Conservation (phyloP, 2,888 invertebrate species). For the Ichneumoninae sp. region DNA sequence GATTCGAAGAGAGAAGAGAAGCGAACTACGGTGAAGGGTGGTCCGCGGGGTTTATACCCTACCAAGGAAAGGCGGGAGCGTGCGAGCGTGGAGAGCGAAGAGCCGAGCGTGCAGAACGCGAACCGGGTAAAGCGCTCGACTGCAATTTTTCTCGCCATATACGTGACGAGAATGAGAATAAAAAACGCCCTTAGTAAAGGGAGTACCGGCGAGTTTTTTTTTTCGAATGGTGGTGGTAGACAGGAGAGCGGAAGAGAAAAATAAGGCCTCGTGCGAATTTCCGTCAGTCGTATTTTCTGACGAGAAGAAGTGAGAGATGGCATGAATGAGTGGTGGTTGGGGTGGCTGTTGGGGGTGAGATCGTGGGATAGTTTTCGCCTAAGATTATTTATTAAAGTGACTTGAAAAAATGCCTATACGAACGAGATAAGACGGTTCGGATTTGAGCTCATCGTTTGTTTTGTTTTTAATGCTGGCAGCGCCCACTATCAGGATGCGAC, state of each 20-base stretch:
- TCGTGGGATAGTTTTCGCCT: conserved; percentile 77
- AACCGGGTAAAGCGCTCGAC: conserved; percentile 84
- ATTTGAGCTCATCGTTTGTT: conserved; percentile 33
- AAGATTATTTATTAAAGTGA: conserved; percentile 52
- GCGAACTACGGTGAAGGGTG: conserved; percentile 31
- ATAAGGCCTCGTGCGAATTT: conserved; percentile 67
- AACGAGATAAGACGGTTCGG: conserved; percentile 16
- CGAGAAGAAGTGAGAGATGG: conserved; percentile 51
- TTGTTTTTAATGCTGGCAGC: conserved; percentile 39
- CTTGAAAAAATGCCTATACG: background rate
- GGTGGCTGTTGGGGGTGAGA: conserved; percentile 58
- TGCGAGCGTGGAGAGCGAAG: conserved; percentile 65
- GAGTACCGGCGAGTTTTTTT: conserved; percentile 52
- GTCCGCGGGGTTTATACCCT: conserved; percentile 50
- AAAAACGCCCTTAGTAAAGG: conserved; percentile 63
- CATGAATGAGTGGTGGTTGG: conserved; percentile 58
- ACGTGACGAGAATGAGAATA: conserved; percentile 83
- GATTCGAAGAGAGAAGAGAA: conserved; percentile 49
- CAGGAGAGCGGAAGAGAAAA: conserved; percentile 67
- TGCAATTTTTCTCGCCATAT: conserved; percentile 84
- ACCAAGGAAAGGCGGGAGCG: conserved; percentile 63
- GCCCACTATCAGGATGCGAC: conserved; percentile 18
- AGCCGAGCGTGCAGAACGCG: conserved; percentile 83
- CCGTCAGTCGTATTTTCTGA: conserved; percentile 55
- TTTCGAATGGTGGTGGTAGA: conserved; percentile 16